These are phyloP conservation scores for Acrobasis suavella DNA, from an alignment of 2,888 invertebrate species.

Conservation along the genomic window DNA sequence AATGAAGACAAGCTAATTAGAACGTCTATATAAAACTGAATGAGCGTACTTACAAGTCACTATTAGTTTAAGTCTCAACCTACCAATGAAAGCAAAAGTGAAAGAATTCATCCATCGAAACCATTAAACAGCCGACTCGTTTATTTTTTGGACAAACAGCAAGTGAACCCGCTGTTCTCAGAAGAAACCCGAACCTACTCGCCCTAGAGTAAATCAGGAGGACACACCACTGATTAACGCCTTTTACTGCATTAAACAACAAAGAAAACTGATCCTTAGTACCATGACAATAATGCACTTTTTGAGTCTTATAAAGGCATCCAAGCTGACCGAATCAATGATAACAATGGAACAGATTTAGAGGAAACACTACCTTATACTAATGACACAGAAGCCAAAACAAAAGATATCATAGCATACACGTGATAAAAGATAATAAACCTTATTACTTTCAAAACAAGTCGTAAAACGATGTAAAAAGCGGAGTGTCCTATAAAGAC, in stretches of 20 bases:
- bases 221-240: conserved; percentile 71
- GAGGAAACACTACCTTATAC: conserved; percentile 49
- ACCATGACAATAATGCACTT: conserved; percentile 36
- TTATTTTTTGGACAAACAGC: conserved; percentile 70
- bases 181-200: conserved; percentile 62
- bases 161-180: conserved; percentile 60
- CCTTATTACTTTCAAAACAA: conserved; percentile 38
- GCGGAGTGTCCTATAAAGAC: conserved; percentile 40
- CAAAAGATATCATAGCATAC: conserved; percentile 38
- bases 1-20: neutral
- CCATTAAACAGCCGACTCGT: conserved; percentile 62
- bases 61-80: conserved; percentile 52
- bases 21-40: neutral
- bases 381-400: conserved; percentile 43
- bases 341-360: conserved; percentile 45
- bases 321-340: conserved; percentile 52
- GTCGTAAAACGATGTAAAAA: conserved; percentile 36
- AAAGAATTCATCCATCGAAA: conserved; percentile 58
- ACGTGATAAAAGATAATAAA: conserved; percentile 42
- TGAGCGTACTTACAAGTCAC: conserved; percentile 13
- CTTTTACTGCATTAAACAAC: conserved; percentile 44
- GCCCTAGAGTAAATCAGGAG: conserved; percentile 54
- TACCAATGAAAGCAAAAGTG: conserved; percentile 70
- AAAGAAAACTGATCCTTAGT: conserved; percentile 45
- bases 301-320: conserved; percentile 36